Evolutionary conservation across 2,797 vertebrate species (phyloP).

Genomic region (Sphaeramia orbicularis): DNA sequence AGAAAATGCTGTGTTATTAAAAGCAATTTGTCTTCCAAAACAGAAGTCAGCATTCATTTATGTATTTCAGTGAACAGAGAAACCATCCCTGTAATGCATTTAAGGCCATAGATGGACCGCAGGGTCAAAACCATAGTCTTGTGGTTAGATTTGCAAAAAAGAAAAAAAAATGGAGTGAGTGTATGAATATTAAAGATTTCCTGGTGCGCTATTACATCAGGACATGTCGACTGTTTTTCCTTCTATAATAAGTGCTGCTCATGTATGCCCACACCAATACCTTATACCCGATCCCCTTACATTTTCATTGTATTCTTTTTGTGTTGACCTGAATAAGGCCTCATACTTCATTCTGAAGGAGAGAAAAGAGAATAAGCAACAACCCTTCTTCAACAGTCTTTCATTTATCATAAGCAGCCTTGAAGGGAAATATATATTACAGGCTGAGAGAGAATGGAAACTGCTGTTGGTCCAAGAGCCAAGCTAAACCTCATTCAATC

Average conservation of each 20-base stretch:
- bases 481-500: conserved; percentile 60
- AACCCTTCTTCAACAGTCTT: conserved; percentile 37
- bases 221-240: not conserved
- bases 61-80: no score
- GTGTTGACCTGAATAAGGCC: conserved; percentile 48
- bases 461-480: conserved; percentile 43
- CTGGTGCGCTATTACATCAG: not conserved
- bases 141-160: no score
- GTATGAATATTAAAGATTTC: not conserved
- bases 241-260: not conserved
- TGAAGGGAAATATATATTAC: conserved; percentile 55
- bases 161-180: no score
- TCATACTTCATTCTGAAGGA: conserved; percentile 27
- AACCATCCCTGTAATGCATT: no score
- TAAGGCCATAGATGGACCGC: no score
- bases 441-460: conserved; percentile 29
- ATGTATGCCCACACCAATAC: conserved; percentile 15
- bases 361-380: conserved; percentile 28
- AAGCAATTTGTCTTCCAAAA: no score
- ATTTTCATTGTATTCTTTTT: conserved; percentile 38
- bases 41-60: no score
- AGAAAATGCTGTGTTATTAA: conserved; percentile 25
- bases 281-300: conserved; percentile 11
- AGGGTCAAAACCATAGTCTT: no score
- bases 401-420: conserved; percentile 59